Percentiles rank a stretch among this genome's conserved stretches.
These are phyloP conservation scores for Rhinatrema bivittatum DNA, from an alignment of 2,797 vertebrate genomes.

Conservation along the genomic window DNA sequence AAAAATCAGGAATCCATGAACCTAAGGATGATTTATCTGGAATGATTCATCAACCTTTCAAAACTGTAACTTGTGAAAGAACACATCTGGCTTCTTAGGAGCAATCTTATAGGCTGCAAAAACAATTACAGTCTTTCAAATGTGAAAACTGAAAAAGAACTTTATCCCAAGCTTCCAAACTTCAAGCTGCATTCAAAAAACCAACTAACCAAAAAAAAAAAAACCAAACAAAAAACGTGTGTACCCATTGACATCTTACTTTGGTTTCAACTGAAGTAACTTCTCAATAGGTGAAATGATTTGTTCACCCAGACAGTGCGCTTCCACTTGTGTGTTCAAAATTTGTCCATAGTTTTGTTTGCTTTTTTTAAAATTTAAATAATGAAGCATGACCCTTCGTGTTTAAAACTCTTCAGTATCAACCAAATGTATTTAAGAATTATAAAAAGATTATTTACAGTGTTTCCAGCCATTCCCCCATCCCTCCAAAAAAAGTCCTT, in stretches of 20 bases:
- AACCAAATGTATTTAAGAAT: conserved; percentile 67
- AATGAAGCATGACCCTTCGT: conserved; percentile 74
- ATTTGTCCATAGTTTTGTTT: conserved; percentile 41
- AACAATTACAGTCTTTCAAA: too few relatives aligned
- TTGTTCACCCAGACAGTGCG: conserved; percentile 46
- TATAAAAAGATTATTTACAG: conserved; percentile 73
- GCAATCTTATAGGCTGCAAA: conserved; percentile 33
- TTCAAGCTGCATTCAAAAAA: too few relatives aligned
- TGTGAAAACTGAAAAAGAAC: too few relatives aligned
- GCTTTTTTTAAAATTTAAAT: conserved; percentile 51
- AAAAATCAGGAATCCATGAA: conserved; percentile 37
- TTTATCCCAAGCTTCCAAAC: too few relatives aligned
- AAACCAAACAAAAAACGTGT: conserved; percentile 39
- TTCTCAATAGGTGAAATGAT: conserved; percentile 31
- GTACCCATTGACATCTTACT: conserved; percentile 45
- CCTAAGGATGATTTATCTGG: conserved; percentile 31
- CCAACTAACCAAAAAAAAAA: too few relatives aligned
- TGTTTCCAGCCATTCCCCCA: conserved; percentile 50
- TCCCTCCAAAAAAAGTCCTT: conserved; percentile 37
- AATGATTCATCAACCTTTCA: conserved; percentile 33
- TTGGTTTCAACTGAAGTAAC: conserved; percentile 55
- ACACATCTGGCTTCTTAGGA: conserved; percentile 38
- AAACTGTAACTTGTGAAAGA: conserved; percentile 34
- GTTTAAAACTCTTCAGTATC: conserved; percentile 70
- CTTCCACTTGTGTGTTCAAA: conserved; percentile 47